A percentile compares a stretch with the other conserved stretches of the same genome.
Conservation (phyloP, 1,140 invertebrate genomes). For the Atta colombica region DNA sequence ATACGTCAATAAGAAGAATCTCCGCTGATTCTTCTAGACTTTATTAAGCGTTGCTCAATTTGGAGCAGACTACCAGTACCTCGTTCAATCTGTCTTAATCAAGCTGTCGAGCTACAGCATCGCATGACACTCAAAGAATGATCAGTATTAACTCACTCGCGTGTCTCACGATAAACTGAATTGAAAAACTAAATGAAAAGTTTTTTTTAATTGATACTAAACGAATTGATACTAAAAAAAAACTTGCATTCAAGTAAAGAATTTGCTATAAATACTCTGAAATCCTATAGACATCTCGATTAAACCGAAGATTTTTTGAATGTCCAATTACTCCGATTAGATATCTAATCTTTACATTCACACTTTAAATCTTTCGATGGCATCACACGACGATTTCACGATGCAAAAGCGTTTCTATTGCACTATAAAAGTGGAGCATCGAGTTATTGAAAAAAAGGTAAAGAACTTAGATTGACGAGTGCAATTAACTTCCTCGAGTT, state of each 20-base stretch:
- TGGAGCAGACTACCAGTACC: slow-evolving; percentile 22
- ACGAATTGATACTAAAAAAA: not conserved
- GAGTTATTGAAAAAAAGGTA: not conserved
- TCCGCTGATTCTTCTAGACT: slow-evolving; percentile 18
- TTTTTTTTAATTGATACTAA: not conserved
- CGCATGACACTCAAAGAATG: slow-evolving; percentile 27
- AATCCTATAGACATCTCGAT: not conserved
- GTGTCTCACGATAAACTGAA: not conserved
- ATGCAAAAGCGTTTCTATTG: not conserved
- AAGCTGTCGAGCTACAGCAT: slow-evolving; percentile 46
- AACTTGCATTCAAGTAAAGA: not conserved
- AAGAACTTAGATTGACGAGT: not conserved
- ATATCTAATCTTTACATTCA: not conserved
- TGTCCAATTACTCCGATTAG: slow-evolving; percentile 3
- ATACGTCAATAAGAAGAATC: not conserved
- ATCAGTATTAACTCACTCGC: slow-evolving; percentile 25
- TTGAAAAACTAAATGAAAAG: not conserved
- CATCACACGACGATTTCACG: not conserved
- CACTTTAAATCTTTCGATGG: not conserved
- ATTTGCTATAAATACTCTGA: too few relatives aligned
- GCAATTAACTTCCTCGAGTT: not conserved
- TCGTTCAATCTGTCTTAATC: slow-evolving; percentile 56
- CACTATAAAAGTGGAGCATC: not conserved
- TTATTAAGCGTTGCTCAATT: slow-evolving; percentile 47
- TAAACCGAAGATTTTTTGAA: not conserved